Base-by-base conservation (phyloP, 2,888 invertebrate genomes). In the Catocala sponsa region DNA sequence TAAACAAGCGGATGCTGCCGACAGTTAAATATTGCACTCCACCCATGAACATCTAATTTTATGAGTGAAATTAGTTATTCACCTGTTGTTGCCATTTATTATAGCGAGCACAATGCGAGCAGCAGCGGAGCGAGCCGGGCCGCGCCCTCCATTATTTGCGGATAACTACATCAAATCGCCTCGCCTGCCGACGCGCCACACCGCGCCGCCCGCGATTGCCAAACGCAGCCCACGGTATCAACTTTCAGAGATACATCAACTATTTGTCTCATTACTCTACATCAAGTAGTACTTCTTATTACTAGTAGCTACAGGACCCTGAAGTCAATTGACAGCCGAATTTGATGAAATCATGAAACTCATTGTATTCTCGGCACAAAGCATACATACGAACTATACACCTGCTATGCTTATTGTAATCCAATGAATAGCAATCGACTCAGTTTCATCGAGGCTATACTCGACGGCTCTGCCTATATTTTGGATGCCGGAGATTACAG, bases 1-100 rank as follows among this genome's bases (percentile, higher is more conserved):
- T 52, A 72, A 66, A 68, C 84, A 86, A 81, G 82, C 93, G 92
- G 92, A 91, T 91, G 88, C 88, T 85, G 87, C 77, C 83, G 84
- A 89, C 88, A 84, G 86, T 89, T 91, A 91, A 89, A 92, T 92
- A 93, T 91, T 91, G 89, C 90, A 90, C 92, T 91, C 88, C 93
- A 91, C 92, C 94, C 92, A 92, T 90, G 87, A 83, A 88, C 84
- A 89, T 90, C 90, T 94, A 91, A 91, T 91, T 91, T 93, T 93
- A 92, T 92, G 88, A 92, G 91, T 91, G 90, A 94, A 94, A 94
- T 94, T 92, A 94, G 91, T 92, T 90, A 92, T 92, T 94, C 92
- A 94, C 94, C 94, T 94, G 94, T 92, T 92, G 92, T 92, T 93
- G 92, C 89, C 91, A 92, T 94, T 94, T 94, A 92, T 92, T 90